Evolutionary conservation across 2,797 vertebrate species (phyloP).

Genomic region (Helicolenus hilgendorfi): DNA sequence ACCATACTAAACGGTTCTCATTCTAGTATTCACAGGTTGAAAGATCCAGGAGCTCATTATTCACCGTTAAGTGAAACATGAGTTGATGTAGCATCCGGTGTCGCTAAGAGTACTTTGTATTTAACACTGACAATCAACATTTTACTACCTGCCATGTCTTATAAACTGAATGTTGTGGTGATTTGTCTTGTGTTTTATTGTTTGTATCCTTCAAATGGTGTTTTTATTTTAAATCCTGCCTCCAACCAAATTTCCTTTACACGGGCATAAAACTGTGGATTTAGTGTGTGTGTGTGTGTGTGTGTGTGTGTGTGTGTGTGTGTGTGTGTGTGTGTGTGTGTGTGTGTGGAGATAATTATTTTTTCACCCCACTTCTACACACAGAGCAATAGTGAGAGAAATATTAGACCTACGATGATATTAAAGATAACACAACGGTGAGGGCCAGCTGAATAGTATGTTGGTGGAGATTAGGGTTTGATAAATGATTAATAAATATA

Average conservation of each 20-base stretch:
- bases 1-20: neutral
- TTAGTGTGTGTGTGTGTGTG: neutral
- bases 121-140: constrained; percentile 19
- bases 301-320: neutral
- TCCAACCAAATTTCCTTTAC: neutral
- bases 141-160: neutral
- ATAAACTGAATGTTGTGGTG: neutral
- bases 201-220: neutral
- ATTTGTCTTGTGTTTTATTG: constrained; percentile 4
- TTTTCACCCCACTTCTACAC: neutral
- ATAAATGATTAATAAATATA: neutral
- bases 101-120: neutral
- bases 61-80: neutral
- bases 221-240: neutral
- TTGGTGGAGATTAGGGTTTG: neutral
- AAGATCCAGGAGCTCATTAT: neutral
- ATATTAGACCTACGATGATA: neutral
- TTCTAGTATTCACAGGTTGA: neutral
- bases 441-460: neutral
- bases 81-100: neutral
- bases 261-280: neutral
- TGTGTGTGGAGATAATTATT: neutral
- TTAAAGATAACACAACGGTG: neutral
- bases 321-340: neutral
- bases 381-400: neutral